Evolutionary conservation across 1,140 invertebrate species (phyloP).

Genomic region (Ylistrum balloti): DNA sequence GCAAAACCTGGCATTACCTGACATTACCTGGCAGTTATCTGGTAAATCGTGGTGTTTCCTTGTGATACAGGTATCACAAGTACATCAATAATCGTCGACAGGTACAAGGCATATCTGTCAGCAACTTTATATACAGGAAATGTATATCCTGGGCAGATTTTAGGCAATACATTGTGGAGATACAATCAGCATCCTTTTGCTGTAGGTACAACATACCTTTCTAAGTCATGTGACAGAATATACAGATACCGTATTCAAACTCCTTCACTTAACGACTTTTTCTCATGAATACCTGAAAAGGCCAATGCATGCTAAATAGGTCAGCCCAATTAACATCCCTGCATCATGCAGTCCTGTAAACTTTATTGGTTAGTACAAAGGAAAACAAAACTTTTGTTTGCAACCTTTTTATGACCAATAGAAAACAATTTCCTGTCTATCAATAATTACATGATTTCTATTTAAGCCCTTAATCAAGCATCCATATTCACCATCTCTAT

Average conservation of each 20-base stretch:
- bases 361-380: too few species aligned
- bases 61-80: conserved; percentile 1
- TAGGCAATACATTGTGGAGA: not conserved
- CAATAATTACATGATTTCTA: too few species aligned
- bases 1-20: not conserved
- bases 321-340: too few species aligned
- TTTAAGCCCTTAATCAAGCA: too few species aligned
- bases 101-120: conserved; percentile 36
- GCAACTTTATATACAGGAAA: not conserved
- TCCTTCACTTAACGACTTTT: not conserved
- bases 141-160: not conserved
- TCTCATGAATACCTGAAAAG: not conserved
- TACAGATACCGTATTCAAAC: not conserved
- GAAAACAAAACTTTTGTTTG: too few species aligned
- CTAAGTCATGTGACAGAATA: not conserved
- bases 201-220: not conserved
- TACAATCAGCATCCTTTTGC: not conserved
- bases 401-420: too few species aligned
- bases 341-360: too few species aligned
- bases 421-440: too few species aligned
- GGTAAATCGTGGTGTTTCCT: not conserved
- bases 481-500: too few species aligned
- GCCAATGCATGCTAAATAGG: too few species aligned
- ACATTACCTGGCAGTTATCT: not conserved
- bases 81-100: not conserved